Conservation (phyloP, 2,113 vertebrate genomes). For the Marmota flaviventris region DNA sequence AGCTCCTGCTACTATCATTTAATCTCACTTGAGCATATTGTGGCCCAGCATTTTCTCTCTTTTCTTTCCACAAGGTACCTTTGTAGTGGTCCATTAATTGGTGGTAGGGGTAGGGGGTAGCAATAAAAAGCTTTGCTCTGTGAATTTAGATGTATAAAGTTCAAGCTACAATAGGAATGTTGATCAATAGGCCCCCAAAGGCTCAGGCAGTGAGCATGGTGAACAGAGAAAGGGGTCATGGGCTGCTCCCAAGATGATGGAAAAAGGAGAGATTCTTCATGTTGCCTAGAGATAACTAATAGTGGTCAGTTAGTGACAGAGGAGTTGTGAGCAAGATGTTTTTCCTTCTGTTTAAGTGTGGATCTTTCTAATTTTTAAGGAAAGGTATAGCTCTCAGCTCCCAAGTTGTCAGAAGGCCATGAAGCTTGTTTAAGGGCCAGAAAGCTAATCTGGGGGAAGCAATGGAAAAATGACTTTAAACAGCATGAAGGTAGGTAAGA, state of each 20-base stretch:
- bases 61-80: not conserved
- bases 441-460: not conserved
- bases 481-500: not conserved
- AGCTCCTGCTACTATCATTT: not conserved
- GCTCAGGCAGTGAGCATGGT: not conserved
- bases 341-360: not conserved
- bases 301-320: not conserved
- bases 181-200: not conserved
- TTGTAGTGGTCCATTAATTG: not conserved
- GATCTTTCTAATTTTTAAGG: not conserved
- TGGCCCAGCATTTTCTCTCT: not conserved
- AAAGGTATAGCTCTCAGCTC: not conserved
- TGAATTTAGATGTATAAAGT: not conserved
- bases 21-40: not conserved
- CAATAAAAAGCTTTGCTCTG: not conserved
- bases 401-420: not conserved
- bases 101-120: too few relatives aligned
- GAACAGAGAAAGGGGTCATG: not conserved
- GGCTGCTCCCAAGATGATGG: not conserved
- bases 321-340: not conserved
- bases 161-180: not conserved
- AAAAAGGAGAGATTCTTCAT: not conserved
- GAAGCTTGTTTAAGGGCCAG: not conserved
- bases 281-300: not conserved
- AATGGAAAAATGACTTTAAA: not conserved